Conservation (phyloP, 92 coral and sea anemone species). For the Phenganax subtilis region DNA sequence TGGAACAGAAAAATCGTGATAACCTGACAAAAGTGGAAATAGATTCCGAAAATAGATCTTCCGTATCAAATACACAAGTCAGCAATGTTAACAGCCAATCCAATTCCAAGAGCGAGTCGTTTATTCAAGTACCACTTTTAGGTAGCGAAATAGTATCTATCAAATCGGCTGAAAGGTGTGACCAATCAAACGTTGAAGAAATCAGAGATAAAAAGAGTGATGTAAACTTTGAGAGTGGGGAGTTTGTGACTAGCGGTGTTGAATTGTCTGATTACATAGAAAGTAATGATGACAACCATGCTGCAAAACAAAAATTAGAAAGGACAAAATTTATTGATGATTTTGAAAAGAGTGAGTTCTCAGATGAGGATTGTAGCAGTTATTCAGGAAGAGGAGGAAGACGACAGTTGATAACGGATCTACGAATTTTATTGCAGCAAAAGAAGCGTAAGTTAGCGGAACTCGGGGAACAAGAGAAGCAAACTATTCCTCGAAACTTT, state of each 20-base stretch:
- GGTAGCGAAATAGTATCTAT: neutral
- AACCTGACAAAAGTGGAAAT: no score
- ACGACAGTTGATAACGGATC: neutral
- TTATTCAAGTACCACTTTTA: neutral
- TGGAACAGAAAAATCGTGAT: neutral
- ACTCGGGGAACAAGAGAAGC: neutral
- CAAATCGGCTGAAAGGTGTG: neutral
- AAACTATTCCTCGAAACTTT: neutral
- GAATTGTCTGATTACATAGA: neutral
- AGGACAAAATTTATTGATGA: neutral
- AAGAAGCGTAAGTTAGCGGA: slow-evolving; percentile 10
- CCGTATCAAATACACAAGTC: neutral
- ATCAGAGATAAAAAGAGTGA: neutral
- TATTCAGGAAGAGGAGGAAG: neutral
- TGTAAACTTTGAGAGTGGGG: neutral
- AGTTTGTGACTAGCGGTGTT: neutral
- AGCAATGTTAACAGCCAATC: neutral
- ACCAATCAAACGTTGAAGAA: neutral
- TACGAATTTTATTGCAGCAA: neutral
- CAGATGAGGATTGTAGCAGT: neutral
- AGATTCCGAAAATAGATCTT: neutral
- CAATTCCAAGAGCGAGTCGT: neutral
- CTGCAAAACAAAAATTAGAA: neutral
- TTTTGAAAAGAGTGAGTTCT: neutral
- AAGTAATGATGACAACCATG: neutral